phyloP scores from a whole-genome alignment of 2,797 vertebrate genomes.

The Dendrocincla fuliginosa region DNA sequence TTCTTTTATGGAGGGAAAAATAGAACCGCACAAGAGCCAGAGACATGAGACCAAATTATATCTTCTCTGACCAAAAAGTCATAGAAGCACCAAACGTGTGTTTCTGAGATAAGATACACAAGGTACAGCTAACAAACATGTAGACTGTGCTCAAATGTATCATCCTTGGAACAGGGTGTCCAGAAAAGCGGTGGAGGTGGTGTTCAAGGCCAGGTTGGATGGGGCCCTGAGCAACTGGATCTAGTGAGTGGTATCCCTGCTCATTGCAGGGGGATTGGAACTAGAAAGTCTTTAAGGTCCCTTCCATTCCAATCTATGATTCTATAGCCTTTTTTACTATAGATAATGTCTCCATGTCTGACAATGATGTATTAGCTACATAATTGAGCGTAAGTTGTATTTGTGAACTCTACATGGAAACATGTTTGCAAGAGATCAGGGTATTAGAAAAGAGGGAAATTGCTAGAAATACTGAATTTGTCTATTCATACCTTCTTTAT shows the following conservation, averaged over 20 bases:
- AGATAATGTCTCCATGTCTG: background rate
- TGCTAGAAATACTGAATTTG: background rate
- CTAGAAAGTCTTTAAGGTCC: background rate
- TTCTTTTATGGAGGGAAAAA: background rate
- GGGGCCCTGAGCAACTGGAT: background rate
- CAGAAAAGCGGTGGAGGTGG: background rate
- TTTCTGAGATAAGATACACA: background rate
- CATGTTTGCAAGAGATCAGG: background rate
- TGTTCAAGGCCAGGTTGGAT: background rate
- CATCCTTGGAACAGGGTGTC: background rate
- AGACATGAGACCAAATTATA: background rate
- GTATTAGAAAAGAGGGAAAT: background rate
- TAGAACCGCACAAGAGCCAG: background rate
- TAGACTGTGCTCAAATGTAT: background rate
- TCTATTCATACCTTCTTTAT: background rate
- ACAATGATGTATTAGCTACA: background rate
- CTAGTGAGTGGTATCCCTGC: background rate
- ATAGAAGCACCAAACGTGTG: background rate
- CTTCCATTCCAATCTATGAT: background rate
- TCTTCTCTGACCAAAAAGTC: background rate
- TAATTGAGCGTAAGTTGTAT: background rate
- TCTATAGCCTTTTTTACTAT: accelerated
- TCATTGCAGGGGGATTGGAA: background rate
- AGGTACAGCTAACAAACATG: background rate
- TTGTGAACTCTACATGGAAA: background rate